Evolutionary conservation across 1,140 invertebrate species (phyloP).

Genomic region (Dreissena rostriformis): DNA sequence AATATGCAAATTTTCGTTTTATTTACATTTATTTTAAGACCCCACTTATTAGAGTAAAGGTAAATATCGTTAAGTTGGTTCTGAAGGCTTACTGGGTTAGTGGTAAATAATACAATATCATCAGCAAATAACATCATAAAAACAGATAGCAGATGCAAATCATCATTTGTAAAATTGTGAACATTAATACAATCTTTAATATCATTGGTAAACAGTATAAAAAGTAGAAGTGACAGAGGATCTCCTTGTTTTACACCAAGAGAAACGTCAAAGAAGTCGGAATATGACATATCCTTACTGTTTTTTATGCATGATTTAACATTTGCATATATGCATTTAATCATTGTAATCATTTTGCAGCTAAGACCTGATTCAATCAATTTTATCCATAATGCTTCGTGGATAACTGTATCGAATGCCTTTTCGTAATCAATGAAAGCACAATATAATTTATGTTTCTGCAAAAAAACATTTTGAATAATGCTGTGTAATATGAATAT

Average conservation of each 20-base stretch:
- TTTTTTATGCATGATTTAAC: constrained; percentile 49
- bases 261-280: constrained; percentile 35
- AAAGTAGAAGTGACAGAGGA: constrained; percentile 49
- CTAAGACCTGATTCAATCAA: constrained; percentile 33
- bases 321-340: constrained; percentile 43
- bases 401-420: constrained; percentile 26
- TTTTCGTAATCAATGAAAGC: constrained; percentile 32
- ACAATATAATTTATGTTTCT: constrained; percentile 29
- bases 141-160: constrained; percentile 13
- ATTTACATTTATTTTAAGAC: constrained; percentile 13
- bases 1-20: constrained; percentile 32
- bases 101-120: constrained; percentile 47
- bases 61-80: constrained; percentile 4
- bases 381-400: constrained; percentile 42
- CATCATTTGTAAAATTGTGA: background rate
- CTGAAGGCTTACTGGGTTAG: constrained; percentile 18
- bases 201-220: constrained; percentile 56
- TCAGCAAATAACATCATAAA: constrained; percentile 49
- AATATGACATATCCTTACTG: constrained; percentile 26
- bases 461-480: constrained; percentile 23
- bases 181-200: constrained; percentile 15
- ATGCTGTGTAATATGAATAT: constrained; percentile 40
- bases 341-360: constrained; percentile 38
- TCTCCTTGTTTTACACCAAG: constrained; percentile 56
- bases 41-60: constrained; percentile 20